These are phyloP conservation scores for Sinelater perroti DNA, from an alignment of 2,888 invertebrate genomes.

Conservation along the genomic window DNA sequence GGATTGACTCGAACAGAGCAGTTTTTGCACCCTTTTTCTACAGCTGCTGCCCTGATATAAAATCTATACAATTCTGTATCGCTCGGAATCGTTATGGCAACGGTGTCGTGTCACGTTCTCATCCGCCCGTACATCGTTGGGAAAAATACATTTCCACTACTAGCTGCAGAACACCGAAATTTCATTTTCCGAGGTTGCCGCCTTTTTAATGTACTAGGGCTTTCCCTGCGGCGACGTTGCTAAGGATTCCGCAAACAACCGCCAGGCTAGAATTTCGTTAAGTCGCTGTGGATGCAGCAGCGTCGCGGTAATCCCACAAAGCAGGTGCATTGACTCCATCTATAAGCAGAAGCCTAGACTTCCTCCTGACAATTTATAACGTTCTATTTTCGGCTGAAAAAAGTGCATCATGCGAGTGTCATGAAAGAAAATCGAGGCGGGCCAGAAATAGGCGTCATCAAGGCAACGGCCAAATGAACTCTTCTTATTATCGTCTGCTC, in stretches of 20 bases:
- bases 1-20: background rate
- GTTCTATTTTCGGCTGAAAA: slow-evolving; percentile 8
- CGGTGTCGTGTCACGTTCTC: no score
- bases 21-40: background rate
- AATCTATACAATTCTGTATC: slow-evolving; percentile 37
- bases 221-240: no score
- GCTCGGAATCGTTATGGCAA: slow-evolving; percentile 24
- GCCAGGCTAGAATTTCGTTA: no score
- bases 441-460: slow-evolving; percentile 4
- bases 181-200: background rate
- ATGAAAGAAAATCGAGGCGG: slow-evolving; percentile 2
- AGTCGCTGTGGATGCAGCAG: no score
- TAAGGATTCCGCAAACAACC: no score
- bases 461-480: background rate
- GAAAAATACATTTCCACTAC: no score
- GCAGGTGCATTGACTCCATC: slow-evolving; percentile 19
- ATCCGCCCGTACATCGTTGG: no score
- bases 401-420: background rate
- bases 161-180: no score
- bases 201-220: no score
- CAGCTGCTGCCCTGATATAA: slow-evolving; percentile 30
- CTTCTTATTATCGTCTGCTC: slow-evolving; percentile 5
- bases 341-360: slow-evolving; percentile 9
- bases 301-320: background rate
- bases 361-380: slow-evolving; percentile 15